Evolutionary conservation across 2,888 invertebrate genomes (phyloP).

Genomic region (Tiliacea aurago): DNA sequence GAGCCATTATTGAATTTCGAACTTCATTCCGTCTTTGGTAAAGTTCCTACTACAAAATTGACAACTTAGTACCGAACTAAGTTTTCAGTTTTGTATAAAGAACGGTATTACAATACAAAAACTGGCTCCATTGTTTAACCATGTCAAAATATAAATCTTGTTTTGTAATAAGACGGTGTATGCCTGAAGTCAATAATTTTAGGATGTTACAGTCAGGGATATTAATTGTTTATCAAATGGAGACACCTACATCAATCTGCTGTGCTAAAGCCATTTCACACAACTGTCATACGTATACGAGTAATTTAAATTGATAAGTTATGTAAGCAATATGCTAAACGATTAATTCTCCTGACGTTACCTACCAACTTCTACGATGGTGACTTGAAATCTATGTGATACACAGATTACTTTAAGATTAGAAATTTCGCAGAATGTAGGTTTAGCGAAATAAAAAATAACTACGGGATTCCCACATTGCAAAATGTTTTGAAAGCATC

Average conservation of each 20-base stretch:
- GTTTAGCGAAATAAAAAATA: conserved; percentile 13
- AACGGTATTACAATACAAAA: too few relatives aligned
- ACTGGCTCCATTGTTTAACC: too few relatives aligned
- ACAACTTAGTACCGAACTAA: too few relatives aligned
- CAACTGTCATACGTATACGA: not conserved
- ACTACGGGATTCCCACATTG: not conserved
- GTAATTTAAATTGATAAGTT: not conserved
- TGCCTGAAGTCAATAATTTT: too few relatives aligned
- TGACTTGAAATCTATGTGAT: not conserved
- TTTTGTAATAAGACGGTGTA: too few relatives aligned
- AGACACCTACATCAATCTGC: not conserved
- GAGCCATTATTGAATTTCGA: too few relatives aligned
- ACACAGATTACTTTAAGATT: not conserved
- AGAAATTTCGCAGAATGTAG: not conserved
- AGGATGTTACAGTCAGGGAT: not conserved
- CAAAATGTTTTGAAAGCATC: conserved; percentile 18
- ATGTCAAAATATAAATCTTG: too few relatives aligned
- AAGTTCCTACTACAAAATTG: too few relatives aligned
- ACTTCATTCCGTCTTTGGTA: too few relatives aligned
- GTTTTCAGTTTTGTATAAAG: too few relatives aligned
- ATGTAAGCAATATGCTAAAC: not conserved
- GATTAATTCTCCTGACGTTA: not conserved
- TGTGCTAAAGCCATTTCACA: not conserved
- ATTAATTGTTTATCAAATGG: not conserved
- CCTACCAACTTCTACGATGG: not conserved